Evolutionary conservation across 1,140 invertebrate species (phyloP), one percentile per base, ranked within the genome.

Genomic region (Fopius arisanus): DNA sequence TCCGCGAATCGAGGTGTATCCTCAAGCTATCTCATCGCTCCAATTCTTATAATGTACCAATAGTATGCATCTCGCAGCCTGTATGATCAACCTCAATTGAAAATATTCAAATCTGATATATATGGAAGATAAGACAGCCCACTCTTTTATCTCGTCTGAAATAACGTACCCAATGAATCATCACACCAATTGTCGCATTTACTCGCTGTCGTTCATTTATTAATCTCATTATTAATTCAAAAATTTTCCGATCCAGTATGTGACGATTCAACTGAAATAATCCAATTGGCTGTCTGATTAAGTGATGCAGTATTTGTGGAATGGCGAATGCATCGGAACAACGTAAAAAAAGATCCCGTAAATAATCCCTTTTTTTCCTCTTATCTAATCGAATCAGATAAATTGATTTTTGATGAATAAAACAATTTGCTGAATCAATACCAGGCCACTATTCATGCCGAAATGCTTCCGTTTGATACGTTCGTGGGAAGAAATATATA

Each of bases 11-110:
- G 63, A 12, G 14, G 48, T 33, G 28, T 7, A 62, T 62, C 54
- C 28, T 62, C 23, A 62, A 65, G 29, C 16, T 23, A 59, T 59
- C 19, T 23, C 54, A 59, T 23, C 23, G 26, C 10, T 26, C 19
- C 19, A 7, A 21, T 26, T 26, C 12, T 59, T 59, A 7, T 23
- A 23, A 67, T 23, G 23, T 19, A 19, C 63, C 59, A 51, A 26
- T 16, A 48, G 41, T 67, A 41, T 23, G 65, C 71, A 73, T 72
- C 62, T 67, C 40, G 31, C 19, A 67, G 66, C 65, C 67, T 43
- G 66, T 65, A 67, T 73, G 41, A 59, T 23, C 63, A 48, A 73
- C 65, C 59, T 73, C 43, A 63, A 73, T 67, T 73, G 63, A 29
- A 59, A 73, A 67, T 59, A 73, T 48, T 65, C 62, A 73, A 73